Conservation (phyloP, 2,888 invertebrate species). For the Cephus pulcher region DNA sequence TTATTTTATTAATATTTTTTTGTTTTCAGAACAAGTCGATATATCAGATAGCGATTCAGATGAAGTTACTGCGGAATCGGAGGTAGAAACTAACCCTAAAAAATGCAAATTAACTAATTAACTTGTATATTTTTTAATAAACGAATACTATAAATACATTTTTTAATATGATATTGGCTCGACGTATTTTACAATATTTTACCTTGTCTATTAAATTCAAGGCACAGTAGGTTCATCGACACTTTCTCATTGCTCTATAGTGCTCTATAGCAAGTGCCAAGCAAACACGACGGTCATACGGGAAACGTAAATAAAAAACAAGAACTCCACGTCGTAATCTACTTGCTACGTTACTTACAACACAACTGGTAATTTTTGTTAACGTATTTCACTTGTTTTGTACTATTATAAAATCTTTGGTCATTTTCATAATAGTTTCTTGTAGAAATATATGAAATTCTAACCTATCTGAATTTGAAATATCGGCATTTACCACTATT, state of each 20-base stretch:
- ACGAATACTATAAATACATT: not conserved
- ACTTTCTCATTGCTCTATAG: not conserved
- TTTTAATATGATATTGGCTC: not conserved
- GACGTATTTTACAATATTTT: not conserved
- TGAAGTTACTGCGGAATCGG: conserved; percentile 33
- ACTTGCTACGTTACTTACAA: not conserved
- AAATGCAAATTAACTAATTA: conserved; percentile 46
- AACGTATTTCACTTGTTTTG: not conserved
- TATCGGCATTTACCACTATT: not conserved
- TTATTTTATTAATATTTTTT: conserved; percentile 22
- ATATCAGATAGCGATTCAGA: conserved; percentile 41
- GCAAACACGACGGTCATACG: not conserved
- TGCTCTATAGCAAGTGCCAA: not conserved
- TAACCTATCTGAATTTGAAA: not conserved
- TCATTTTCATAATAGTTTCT: not conserved
- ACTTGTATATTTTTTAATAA: not conserved
- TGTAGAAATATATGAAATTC: not conserved
- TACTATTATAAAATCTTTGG: not conserved
- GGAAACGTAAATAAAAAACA: not conserved
- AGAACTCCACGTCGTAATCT: not conserved
- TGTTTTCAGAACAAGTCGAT: conserved; percentile 35
- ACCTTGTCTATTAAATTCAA: not conserved
- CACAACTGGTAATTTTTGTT: not conserved
- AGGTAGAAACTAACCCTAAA: conserved; percentile 42
- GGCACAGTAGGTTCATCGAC: not conserved